Base-by-base conservation (phyloP, 2,888 invertebrate genomes). In the Spisula solida region DNA sequence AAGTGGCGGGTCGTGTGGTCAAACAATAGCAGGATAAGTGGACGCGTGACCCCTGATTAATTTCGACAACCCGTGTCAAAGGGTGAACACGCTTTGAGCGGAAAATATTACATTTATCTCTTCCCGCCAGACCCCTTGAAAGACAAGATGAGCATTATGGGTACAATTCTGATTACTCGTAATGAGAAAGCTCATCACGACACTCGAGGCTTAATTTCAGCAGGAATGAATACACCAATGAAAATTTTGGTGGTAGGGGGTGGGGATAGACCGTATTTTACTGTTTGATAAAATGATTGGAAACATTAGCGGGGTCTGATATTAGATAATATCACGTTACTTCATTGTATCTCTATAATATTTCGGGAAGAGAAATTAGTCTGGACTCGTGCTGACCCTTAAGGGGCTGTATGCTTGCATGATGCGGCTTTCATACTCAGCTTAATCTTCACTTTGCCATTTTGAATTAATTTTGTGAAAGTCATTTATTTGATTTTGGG, bases 51-150 rank as follows among this genome's bases (percentile, higher is more conserved):
- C 86, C 81, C 81, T 91, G 92, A 92, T 92, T 92, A 88, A 90
- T 90, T 88, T 88, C 70, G 55, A 82, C 66, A 87, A 75, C 82
- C 34, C 51, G 51, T 56, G 75, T 88, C 83, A 85, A 88, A 82
- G 82, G 87, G 82, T 29, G 34, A 88, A 78, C 90, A 92, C 89
- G 90, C 83, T 86, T 83, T 83, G 79, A 66, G 81, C 88, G 86
- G 85, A 88, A 89, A 90, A 87, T 87, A 85, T 81, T 82, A 88
- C 92, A 92, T 92, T 92, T 91, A 92, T 92, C 90, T 87, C 87
- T 78, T 82, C 47, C 55, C 82, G 82, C 34, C 87, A 79, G 29
- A 25, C 82, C 82, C 47, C 82, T 41, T 51, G 29, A 75, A 78
- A 82, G 87, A 87, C 87, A 87, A 56, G 82, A 82, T 78, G 82